Percentiles rank a stretch among this genome's conserved stretches.
Conservation (phyloP, 53 echinoderm and acorn worm genomes). For the Arbacia lixula region DNA sequence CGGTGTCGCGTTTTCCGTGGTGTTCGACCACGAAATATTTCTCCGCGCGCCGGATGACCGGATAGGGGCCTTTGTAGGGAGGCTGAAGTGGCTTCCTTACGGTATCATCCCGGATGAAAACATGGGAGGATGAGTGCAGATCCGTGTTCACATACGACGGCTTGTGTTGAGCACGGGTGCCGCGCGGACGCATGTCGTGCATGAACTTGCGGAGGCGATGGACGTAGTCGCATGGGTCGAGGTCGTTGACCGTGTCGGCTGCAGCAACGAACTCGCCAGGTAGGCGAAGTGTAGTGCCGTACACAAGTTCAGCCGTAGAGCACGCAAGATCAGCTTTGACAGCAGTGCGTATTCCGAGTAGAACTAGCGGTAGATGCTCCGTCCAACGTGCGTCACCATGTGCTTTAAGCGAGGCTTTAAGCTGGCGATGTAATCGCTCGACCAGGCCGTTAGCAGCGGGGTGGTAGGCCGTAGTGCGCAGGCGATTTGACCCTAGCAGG, state of each 20-base stretch:
- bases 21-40: not conserved
- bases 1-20: constrained; percentile 5
- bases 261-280: constrained; percentile 24
- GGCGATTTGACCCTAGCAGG: constrained; percentile 40
- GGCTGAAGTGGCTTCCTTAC: not conserved
- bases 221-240: constrained; percentile 39
- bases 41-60: not conserved
- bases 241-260: not conserved
- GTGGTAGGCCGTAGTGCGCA: no score
- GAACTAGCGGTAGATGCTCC: constrained; percentile 32
- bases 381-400: constrained; percentile 35
- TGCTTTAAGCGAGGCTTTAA: no score
- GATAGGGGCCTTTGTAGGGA: constrained; percentile 1
- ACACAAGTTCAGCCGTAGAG: constrained; percentile 57
- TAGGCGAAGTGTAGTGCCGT: constrained; percentile 42
- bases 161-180: not conserved
- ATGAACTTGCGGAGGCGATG: constrained; percentile 30
- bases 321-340: constrained; percentile 46
- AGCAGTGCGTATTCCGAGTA: constrained; percentile 34
- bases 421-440: no score
- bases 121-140: not conserved
- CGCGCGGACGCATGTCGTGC: not conserved
- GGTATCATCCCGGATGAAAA: not conserved
- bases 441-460: no score
- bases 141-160: not conserved